A percentile compares a stretch with the other conserved stretches of the same genome.
Evolutionary conservation across 2,113 vertebrate species (phyloP).

Genomic region (Tetrao urogallus): DNA sequence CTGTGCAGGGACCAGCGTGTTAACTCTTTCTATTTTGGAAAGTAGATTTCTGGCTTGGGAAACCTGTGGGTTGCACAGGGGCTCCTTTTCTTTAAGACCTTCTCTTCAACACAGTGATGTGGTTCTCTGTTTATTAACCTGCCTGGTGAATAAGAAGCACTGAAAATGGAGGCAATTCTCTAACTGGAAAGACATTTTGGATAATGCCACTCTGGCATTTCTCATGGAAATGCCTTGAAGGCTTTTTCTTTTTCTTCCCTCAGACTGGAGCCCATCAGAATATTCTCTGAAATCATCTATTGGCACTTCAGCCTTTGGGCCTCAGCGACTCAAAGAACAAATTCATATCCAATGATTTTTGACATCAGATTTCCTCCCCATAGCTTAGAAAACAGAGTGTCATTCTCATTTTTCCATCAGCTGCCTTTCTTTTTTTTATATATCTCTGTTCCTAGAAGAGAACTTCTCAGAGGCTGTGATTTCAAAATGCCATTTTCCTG

Average conservation of each 20-base stretch:
- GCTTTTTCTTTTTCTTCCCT: background rate
- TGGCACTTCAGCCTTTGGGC: background rate
- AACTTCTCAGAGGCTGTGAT: background rate
- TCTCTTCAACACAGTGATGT: background rate
- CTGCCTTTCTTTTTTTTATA: background rate
- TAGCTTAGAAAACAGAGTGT: background rate
- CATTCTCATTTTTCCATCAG: background rate
- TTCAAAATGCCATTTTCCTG: conserved; percentile 43
- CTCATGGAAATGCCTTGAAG: background rate
- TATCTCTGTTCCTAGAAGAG: conserved; percentile 36
- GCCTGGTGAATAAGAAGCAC: background rate
- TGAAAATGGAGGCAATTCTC: background rate
- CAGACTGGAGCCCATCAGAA: background rate
- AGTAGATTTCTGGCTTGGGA: background rate
- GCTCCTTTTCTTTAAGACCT: background rate
- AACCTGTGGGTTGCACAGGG: background rate
- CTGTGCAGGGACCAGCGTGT: background rate
- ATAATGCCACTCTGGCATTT: background rate
- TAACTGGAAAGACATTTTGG: background rate
- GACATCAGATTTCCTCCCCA: background rate
- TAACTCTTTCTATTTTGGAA: background rate
- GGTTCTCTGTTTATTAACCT: background rate
- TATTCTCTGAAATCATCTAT: background rate
- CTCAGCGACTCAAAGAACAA: background rate
- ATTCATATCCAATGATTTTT: background rate